phyloP scores from a whole-genome alignment of 2,797 vertebrate genomes.

The Okamejei kenojei region DNA sequence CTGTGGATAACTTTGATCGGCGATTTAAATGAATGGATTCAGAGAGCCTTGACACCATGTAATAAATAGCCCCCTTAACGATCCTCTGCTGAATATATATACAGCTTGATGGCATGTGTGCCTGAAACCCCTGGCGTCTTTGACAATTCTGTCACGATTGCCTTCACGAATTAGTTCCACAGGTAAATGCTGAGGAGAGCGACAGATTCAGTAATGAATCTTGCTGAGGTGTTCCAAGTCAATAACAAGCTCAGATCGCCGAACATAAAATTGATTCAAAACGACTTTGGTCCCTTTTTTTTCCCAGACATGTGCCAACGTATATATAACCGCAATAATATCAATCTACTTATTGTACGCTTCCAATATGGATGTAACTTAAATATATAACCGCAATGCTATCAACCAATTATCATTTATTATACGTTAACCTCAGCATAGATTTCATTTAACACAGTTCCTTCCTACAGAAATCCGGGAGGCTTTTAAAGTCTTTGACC shows the following conservation, averaged over 20 bases:
- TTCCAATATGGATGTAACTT: background rate
- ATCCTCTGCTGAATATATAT: too few relatives aligned
- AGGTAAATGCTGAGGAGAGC: background rate
- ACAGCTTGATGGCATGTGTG: background rate
- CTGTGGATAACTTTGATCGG: background rate
- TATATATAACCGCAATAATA: background rate
- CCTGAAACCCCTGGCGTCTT: background rate
- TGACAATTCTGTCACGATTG: background rate
- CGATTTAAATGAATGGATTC: background rate
- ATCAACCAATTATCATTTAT: background rate
- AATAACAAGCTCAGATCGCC: background rate
- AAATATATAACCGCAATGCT: background rate
- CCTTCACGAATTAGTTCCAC: background rate
- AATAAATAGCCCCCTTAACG: background rate
- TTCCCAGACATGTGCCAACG: background rate
- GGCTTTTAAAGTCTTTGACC: slow-evolving; percentile 92
- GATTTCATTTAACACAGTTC: slow-evolving; percentile 35
- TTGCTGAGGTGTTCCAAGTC: background rate
- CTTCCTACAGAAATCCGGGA: slow-evolving; percentile 79
- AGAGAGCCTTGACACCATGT: background rate
- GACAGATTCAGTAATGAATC: background rate
- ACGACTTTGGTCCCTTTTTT: too few relatives aligned
- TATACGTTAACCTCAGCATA: too few relatives aligned
- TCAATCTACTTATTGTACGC: background rate
- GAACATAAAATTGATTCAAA: background rate